Evolutionary conservation across 2,888 invertebrate species (phyloP).

Genomic region (Patella caerulea): DNA sequence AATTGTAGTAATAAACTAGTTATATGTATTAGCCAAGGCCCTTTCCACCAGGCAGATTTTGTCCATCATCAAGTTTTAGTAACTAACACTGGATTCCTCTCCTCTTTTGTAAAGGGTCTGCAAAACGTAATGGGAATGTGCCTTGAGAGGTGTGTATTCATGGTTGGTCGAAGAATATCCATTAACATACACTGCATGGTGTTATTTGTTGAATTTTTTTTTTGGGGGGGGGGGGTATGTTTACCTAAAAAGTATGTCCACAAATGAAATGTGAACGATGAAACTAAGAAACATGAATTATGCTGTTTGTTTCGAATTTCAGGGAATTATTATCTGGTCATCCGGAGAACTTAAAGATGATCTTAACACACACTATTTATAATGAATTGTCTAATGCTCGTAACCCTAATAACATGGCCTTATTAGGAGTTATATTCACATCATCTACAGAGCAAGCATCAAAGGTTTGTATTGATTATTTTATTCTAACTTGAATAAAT

Average conservation of each 20-base stretch:
- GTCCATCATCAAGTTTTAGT: background rate
- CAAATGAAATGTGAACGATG: too few relatives aligned
- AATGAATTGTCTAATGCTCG: conserved; percentile 91
- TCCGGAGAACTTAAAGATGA: conserved; percentile 85
- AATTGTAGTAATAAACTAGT: too few relatives aligned
- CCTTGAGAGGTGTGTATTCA: too few relatives aligned
- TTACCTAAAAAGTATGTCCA: too few relatives aligned
- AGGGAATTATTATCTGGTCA: conserved; percentile 91
- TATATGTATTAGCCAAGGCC: background rate
- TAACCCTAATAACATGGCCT: conserved; percentile 95
- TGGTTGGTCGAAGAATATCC: too few relatives aligned
- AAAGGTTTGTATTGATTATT: conserved; percentile 65
- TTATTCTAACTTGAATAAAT: background rate
- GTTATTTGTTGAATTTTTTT: too few relatives aligned
- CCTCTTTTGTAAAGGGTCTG: too few relatives aligned
- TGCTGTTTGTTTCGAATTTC: conserved; percentile 36
- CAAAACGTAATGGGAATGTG: too few relatives aligned
- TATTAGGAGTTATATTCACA: conserved; percentile 90
- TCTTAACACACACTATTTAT: conserved; percentile 92
- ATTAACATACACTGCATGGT: too few relatives aligned
- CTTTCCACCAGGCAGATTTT: background rate
- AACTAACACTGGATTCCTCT: too few relatives aligned
- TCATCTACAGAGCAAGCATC: conserved; percentile 87
- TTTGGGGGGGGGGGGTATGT: too few relatives aligned
- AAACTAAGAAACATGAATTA: too few relatives aligned